Base-by-base conservation (phyloP, 2,113 vertebrate species). In the Gasterosteus nipponicus region DNA sequence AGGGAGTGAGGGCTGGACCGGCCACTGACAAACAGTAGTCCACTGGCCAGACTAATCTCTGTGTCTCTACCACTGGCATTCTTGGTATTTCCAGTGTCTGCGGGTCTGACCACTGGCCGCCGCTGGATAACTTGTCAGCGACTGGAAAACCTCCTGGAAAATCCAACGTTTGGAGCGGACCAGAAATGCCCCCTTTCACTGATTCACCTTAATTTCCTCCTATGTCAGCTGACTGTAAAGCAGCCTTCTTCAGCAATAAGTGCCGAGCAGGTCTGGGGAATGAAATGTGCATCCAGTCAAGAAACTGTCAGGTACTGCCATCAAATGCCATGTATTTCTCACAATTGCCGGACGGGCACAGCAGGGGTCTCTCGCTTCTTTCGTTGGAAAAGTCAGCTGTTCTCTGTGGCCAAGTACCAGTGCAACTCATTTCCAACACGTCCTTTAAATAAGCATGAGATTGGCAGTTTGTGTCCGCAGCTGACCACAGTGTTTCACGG, bases 61-160 rank as follows among this genome's bases (percentile, higher is more conserved):
- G 69, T 70, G 71, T 89, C 88, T 88, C 74, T 84, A 78, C 86
- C 83, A 64, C 81, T 10, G 82, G 87, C 75, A 89, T 90, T 79
- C 80, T 78, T 61, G 80, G 81, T 91, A 88, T 93, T 93, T 89
- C 88, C 89, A 89, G 73, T 92, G 92, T 93, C 92, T 93, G 89
- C 82, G 78, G 90, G 85, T 90, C 89, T 88, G 89, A 92, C 92
- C 89, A 75, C 91, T 89, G 90, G 80, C 89, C 84, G 79, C 76
- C 49, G 71, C 87, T 87, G 91, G 88, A 92, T 90, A 89, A 91
- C 80, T 89, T 89, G 90, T 93, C 91, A 89, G 88, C 61, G 91
- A 87, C 92, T 91, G 92, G 91, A 94, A 93, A 92, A 88, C 46
- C 72, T 92, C 71, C 72, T 83, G 91, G 89, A 91, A 92, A 90